phyloP scores from a whole-genome alignment of 2,888 invertebrate species.

The Epistrophella euchroma region DNA sequence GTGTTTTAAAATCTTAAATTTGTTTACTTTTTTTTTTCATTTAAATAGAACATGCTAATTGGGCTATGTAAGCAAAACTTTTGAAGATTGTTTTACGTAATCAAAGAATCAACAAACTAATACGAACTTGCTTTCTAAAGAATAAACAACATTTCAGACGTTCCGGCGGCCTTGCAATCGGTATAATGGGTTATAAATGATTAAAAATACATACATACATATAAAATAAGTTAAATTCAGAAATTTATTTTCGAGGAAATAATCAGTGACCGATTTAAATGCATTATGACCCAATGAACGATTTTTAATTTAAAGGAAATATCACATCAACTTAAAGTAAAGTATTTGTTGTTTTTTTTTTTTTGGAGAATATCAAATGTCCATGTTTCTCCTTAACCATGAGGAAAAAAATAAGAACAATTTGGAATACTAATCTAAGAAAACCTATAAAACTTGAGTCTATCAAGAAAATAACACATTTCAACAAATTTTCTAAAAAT shows the following conservation, averaged over 20 bases:
- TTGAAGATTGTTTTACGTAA: not conserved
- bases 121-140: not conserved
- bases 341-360: not conserved
- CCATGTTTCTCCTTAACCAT: not conserved
- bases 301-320: not conserved
- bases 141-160: slow-evolving; percentile 6
- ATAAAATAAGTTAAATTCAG: not conserved
- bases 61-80: not conserved
- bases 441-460: not conserved
- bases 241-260: not conserved
- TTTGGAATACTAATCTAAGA: not conserved
- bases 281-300: not conserved
- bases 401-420: not conserved
- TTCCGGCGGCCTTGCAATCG: slow-evolving; percentile 1
- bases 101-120: slow-evolving; percentile 1
- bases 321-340: not conserved
- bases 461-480: slow-evolving; percentile 2
- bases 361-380: not conserved
- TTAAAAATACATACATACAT: not conserved
- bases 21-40: not conserved
- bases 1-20: not conserved
- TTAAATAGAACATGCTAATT: not conserved
- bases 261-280: slow-evolving; percentile 6
- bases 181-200: not conserved
- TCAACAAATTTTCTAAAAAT: not conserved